A percentile compares a stretch with the other conserved stretches of the same genome.
Evolutionary conservation across 2,888 invertebrate genomes (phyloP).

Genomic region (Monopis laevigella): DNA sequence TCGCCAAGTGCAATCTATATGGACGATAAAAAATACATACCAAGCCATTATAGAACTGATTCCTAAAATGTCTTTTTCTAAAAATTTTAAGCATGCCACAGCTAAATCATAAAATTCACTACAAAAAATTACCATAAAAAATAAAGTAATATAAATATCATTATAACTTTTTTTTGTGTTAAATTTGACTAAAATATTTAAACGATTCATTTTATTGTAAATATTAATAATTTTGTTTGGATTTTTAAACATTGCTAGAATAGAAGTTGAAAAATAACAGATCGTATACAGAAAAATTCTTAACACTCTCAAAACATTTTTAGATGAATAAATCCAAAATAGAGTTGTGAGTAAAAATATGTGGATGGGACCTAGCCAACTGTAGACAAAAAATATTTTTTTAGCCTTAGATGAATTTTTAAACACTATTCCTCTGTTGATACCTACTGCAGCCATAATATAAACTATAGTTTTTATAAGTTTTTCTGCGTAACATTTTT

Average conservation of each 20-base stretch:
- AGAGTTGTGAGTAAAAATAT: too few species aligned
- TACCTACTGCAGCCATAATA: not conserved
- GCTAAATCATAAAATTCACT: not conserved
- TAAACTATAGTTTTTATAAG: not conserved
- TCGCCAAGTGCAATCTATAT: not conserved
- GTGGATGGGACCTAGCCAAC: too few species aligned
- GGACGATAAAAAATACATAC: not conserved
- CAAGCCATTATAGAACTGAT: not conserved
- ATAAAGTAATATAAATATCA: not conserved
- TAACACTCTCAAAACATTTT: not conserved
- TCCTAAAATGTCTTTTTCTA: too few species aligned
- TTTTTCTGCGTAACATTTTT: not conserved
- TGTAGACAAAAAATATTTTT: not conserved
- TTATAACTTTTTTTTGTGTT: not conserved
- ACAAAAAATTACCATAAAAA: not conserved
- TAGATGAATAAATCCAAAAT: too few species aligned
- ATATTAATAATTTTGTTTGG: not conserved
- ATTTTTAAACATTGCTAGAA: not conserved
- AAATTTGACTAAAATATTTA: not conserved
- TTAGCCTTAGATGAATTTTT: not conserved
- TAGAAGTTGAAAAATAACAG: not conserved
- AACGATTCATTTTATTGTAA: not conserved
- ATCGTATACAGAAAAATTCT: not conserved
- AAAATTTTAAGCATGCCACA: too few species aligned
- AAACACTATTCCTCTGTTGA: constrained; percentile 2